A percentile compares a stretch with the other conserved stretches of the same genome.
These are phyloP conservation scores for Pangasianodon hypophthalmus DNA, from an alignment of 2,113 vertebrate species.

Conservation along the genomic window DNA sequence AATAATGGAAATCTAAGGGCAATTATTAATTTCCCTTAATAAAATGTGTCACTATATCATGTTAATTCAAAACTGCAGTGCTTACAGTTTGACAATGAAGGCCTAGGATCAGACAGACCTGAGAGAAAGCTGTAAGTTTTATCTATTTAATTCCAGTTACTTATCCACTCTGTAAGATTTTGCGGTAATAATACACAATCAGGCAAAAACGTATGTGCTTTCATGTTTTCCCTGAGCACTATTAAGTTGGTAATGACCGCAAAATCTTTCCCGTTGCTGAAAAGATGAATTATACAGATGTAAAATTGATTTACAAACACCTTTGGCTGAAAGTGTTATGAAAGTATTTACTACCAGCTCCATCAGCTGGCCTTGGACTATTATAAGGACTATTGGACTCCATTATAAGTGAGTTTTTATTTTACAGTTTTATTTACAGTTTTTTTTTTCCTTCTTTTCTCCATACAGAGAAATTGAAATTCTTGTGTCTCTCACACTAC, in stretches of 20 bases:
- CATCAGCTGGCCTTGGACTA: not conserved
- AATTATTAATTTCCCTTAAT: not conserved
- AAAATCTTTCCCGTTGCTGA: not conserved
- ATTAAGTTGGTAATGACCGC: not conserved
- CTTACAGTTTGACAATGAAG: not conserved
- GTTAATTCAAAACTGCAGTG: not conserved
- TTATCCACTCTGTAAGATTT: not conserved
- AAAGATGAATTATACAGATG: not conserved
- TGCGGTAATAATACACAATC: not conserved
- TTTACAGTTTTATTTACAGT: not conserved
- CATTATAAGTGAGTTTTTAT: not conserved
- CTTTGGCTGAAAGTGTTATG: not conserved
- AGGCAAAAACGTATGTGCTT: not conserved
- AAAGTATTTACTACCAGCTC: not conserved
- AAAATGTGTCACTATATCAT: not conserved
- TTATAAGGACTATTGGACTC: not conserved
- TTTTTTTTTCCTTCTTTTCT: not conserved
- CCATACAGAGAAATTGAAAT: not conserved
- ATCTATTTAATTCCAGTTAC: not conserved
- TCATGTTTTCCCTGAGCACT: not conserved
- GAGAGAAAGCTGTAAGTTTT: not conserved
- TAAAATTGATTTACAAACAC: not conserved
- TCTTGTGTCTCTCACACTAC: not conserved
- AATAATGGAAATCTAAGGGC: not conserved
- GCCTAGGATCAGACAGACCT: not conserved